Percentiles rank a stretch among this genome's conserved stretches.
Evolutionary conservation across 2,113 vertebrate species (phyloP).

Genomic region (Alligator sinensis): DNA sequence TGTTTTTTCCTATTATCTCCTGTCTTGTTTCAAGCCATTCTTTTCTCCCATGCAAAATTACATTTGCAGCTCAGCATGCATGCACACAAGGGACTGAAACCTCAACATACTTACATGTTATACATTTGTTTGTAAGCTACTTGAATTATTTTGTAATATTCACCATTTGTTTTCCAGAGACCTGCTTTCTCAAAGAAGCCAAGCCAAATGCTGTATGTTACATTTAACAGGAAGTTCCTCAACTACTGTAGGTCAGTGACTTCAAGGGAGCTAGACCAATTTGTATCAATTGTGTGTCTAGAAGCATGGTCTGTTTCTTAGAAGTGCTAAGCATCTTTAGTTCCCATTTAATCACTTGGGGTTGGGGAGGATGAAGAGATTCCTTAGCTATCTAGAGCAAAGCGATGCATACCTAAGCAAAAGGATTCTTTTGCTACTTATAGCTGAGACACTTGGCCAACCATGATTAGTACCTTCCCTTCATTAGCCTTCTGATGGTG

Average conservation of each 20-base stretch:
- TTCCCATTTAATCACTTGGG: too few species aligned
- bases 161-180: not conserved
- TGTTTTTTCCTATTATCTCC: not conserved
- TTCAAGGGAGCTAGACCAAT: not conserved
- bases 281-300: accelerated
- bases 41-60: not conserved
- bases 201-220: not conserved
- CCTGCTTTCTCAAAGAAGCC: not conserved
- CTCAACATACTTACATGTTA: not conserved
- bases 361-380: not conserved
- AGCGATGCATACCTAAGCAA: too few species aligned
- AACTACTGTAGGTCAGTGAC: not conserved
- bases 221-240: not conserved
- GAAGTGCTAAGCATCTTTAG: too few species aligned
- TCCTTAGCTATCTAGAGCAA: too few species aligned
- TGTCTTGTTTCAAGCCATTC: not conserved
- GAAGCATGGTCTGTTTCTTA: too few species aligned
- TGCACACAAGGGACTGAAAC: not conserved
- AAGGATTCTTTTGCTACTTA: not conserved
- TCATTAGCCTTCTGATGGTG: not conserved
- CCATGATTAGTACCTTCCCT: not conserved
- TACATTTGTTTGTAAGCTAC: too few species aligned
- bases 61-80: not conserved
- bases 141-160: not conserved
- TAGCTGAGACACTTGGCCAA: not conserved